These are phyloP conservation scores for Clunio marinus DNA, from an alignment of 2,888 invertebrate genomes.

Conservation along the genomic window DNA sequence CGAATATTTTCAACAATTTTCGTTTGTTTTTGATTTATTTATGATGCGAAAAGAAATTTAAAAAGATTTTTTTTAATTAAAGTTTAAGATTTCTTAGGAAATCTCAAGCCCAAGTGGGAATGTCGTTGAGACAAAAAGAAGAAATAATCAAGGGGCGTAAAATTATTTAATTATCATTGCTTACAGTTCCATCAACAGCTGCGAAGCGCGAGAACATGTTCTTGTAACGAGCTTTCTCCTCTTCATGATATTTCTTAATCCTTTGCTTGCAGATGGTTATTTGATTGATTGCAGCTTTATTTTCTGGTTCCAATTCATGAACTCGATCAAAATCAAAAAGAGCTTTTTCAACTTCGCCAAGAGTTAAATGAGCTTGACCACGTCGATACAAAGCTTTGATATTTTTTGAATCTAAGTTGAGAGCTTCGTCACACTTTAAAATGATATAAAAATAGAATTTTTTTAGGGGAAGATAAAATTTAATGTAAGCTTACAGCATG, in stretches of 20 bases:
- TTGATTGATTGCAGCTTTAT: slow-evolving; percentile 82
- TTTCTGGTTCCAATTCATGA: slow-evolving; percentile 73
- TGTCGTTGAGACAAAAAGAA: neutral
- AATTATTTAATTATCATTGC: neutral
- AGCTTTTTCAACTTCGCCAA: slow-evolving; percentile 75
- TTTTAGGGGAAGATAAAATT: neutral
- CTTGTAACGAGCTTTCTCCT: slow-evolving; percentile 82
- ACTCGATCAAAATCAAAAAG: slow-evolving; percentile 72
- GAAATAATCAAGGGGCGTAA: neutral
- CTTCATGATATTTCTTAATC: slow-evolving; percentile 69
- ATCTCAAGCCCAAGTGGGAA: neutral
- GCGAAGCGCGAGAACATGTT: slow-evolving; percentile 96
- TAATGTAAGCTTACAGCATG: slow-evolving; percentile 54
- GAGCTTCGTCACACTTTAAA: slow-evolving; percentile 61
- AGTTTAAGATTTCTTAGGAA: slow-evolving; percentile 5
- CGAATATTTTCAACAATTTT: neutral
- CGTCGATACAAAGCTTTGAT: slow-evolving; percentile 87
- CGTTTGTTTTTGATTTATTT: neutral
- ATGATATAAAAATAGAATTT: neutral
- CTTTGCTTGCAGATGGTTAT: slow-evolving; percentile 65
- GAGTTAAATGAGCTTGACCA: slow-evolving; percentile 71
- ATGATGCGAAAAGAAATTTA: neutral
- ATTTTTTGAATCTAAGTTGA: slow-evolving; percentile 69
- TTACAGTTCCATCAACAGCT: slow-evolving; percentile 71
- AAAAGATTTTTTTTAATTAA: neutral